Base-by-base conservation (phyloP, 2,888 invertebrate genomes). In the Clusia tigrina region DNA sequence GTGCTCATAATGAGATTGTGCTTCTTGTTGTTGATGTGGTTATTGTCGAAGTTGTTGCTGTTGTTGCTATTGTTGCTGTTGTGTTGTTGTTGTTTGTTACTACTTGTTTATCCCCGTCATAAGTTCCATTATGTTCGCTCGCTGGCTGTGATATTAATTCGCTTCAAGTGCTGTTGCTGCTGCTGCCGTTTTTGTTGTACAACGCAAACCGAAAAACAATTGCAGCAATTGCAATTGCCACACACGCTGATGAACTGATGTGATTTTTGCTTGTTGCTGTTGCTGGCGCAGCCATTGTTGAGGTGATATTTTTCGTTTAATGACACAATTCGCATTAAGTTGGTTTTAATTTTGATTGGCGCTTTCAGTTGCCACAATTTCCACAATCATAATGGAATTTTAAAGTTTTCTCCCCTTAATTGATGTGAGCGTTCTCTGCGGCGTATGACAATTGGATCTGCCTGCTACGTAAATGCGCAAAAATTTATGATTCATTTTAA, bases 1-100 rank as follows among this genome's bases (percentile, higher is more conserved):
- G n/a, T 32, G 12, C 32, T 32, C 12, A 32, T 12, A 32, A 32
- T 12, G 6, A 12, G 12, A 32, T 9, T 9, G 12, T 32, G 12
- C 32, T 9, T 9, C 32, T 32, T 12, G 12, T 12, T 9, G 32
- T 32, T 32, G 32, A n/a, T 32, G 5, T 32, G 32, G 32, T 32
- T 9, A 32, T 32, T n/a, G n/a, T n/a, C n/a, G 32, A 32, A 32
- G 32, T 32, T 32, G 5, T 42, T 42, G 42, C 42, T n/a, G 42
- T n/a, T 42, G 42, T n/a, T 12, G 42, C 42, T n/a, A 42, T 3
- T 42, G 42, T n/a, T 42, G 42, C 42, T n/a, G n/a, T n/a, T n/a
- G n/a, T n/a, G n/a, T n/a, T n/a, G n/a, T n/a, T n/a, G n/a, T n/a
- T n/a, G 12, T n/a, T n/a, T n/a, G n/a, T n/a, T n/a, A n/a, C n/a